phyloP scores from a whole-genome alignment of 92 coral and sea anemone species.

The Chrysogorgia sp. region DNA sequence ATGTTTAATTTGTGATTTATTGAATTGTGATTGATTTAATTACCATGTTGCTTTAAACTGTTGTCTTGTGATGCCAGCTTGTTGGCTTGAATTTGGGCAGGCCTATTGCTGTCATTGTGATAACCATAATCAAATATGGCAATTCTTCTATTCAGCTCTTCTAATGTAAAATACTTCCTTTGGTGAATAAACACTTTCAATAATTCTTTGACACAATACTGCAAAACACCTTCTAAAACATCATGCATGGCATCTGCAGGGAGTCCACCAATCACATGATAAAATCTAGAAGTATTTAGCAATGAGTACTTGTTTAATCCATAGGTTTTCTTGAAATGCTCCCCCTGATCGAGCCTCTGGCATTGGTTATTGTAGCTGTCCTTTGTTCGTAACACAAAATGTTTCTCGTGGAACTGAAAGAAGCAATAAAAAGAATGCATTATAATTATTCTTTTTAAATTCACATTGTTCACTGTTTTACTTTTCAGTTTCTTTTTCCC shows the following conservation, averaged over 20 bases:
- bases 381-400: conserved; percentile 60
- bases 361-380: conserved; percentile 57
- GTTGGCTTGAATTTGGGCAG: conserved; percentile 44
- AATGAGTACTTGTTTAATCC: conserved; percentile 59
- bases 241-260: conserved; percentile 70
- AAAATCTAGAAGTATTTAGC: conserved; percentile 55
- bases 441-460: no score
- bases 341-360: conserved; percentile 54
- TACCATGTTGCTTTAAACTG: conserved; percentile 73
- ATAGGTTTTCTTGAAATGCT: conserved; percentile 63
- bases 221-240: conserved; percentile 53
- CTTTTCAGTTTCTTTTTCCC: background rate
- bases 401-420: conserved; percentile 67
- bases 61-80: conserved; percentile 56
- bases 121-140: conserved; percentile 9
- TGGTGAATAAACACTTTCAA: conserved; percentile 16
- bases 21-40: background rate
- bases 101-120: conserved; percentile 25
- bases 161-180: conserved; percentile 16
- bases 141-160: conserved; percentile 22
- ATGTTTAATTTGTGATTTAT: background rate
- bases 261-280: conserved; percentile 60
- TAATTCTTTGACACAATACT: conserved; percentile 10
- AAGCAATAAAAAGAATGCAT: conserved; percentile 11
- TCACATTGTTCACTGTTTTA: no score